phyloP scores from a whole-genome alignment of 2,113 vertebrate genomes.

The Myotis yumanensis region DNA sequence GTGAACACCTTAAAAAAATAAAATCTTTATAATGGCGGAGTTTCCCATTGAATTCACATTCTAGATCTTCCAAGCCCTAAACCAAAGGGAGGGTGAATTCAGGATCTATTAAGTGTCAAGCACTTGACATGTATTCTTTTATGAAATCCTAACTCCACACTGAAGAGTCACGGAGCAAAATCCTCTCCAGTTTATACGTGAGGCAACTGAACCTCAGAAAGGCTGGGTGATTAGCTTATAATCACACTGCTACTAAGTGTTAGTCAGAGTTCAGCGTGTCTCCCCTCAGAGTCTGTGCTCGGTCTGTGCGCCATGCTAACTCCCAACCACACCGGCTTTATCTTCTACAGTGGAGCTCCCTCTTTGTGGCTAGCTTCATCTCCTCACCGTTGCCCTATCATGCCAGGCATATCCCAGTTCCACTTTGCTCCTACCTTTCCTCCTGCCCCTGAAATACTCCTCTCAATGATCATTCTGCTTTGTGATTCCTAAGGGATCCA shows the following conservation, averaged over 20 bases:
- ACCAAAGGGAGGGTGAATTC: neutral
- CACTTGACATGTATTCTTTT: neutral
- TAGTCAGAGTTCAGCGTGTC: neutral
- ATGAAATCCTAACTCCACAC: neutral
- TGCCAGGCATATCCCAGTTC: neutral
- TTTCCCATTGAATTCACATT: neutral
- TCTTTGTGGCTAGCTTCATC: neutral
- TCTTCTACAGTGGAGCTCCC: neutral
- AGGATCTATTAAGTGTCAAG: neutral
- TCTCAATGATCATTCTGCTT: neutral
- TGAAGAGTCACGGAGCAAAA: neutral
- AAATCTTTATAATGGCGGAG: neutral
- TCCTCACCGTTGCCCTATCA: neutral
- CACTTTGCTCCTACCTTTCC: neutral
- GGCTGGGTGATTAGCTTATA: neutral
- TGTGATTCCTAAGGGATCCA: neutral
- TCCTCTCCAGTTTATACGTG: neutral
- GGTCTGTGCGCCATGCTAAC: neutral
- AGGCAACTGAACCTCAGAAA: constrained; percentile 12
- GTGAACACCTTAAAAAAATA: neutral
- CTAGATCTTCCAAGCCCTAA: neutral
- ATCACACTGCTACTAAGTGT: neutral
- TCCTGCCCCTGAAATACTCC: neutral
- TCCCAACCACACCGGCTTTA: neutral
- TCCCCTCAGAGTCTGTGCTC: neutral